Conservation (phyloP, 2,888 invertebrate species). For the Watsonalla cultraria region DNA sequence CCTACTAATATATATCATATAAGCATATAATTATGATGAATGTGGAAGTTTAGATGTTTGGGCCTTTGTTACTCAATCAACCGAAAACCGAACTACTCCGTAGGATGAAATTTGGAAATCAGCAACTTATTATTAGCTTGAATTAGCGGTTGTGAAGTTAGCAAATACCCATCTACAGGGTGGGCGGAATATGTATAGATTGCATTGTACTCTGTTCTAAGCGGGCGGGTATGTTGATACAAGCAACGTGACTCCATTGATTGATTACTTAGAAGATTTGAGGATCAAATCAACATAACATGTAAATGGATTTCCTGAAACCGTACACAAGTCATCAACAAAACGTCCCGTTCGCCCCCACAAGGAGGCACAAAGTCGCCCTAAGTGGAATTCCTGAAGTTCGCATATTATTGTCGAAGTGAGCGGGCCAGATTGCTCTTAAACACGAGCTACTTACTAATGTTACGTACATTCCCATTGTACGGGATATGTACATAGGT, state of each 20-base stretch:
- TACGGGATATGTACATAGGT: constrained; percentile 24
- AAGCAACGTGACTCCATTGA: background rate
- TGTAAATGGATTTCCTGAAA: background rate
- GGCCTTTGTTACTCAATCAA: too few species aligned
- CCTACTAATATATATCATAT: too few species aligned
- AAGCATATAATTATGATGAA: too few species aligned
- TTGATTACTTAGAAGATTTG: background rate
- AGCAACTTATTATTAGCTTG: too few species aligned
- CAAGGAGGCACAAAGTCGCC: background rate
- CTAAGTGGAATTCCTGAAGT: background rate
- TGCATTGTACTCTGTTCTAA: too few species aligned
- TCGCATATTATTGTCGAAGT: background rate
- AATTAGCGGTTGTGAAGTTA: too few species aligned
- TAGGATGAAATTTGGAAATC: too few species aligned
- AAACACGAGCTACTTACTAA: constrained; percentile 4
- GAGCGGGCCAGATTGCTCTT: constrained; percentile 5
- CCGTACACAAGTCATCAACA: background rate
- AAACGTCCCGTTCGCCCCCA: background rate
- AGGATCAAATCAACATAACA: background rate
- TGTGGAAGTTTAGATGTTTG: too few species aligned
- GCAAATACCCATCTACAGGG: too few species aligned
- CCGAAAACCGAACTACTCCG: too few species aligned
- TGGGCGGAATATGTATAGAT: too few species aligned
- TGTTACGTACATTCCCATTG: constrained; percentile 11
- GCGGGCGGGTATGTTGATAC: background rate